A percentile compares a stretch with the other conserved stretches of the same genome.
Evolutionary conservation across 1,140 invertebrate genomes (phyloP).

Genomic region (Drosophila nannoptera): DNA sequence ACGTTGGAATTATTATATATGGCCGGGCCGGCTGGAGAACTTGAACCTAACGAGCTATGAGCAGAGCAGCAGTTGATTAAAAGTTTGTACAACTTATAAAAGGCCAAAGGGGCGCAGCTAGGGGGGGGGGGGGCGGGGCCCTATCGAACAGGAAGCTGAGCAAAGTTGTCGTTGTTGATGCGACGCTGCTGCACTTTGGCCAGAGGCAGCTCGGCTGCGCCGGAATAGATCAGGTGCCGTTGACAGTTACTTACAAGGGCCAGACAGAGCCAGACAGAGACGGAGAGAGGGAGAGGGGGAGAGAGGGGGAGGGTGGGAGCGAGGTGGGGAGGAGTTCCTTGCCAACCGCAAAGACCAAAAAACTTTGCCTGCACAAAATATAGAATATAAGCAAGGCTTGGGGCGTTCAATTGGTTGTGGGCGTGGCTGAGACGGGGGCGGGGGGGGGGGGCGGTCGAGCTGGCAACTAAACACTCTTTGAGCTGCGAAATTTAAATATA

Average conservation of each 20-base stretch:
- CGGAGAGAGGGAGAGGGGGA: background rate
- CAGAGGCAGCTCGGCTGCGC: constrained; percentile 29
- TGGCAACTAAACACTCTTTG: constrained; percentile 71
- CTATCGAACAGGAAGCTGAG: constrained; percentile 65
- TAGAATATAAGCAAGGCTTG: constrained; percentile 57
- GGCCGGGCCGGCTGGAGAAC: constrained; percentile 7
- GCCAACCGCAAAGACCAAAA: constrained; percentile 29
- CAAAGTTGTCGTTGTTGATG: constrained; percentile 35
- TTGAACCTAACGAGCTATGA: constrained; percentile 38
- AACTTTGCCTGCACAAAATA: constrained; percentile 53
- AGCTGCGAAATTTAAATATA: constrained; percentile 75
- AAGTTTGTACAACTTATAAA: constrained; percentile 61
- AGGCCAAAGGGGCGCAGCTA: constrained; percentile 6
- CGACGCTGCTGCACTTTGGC: constrained; percentile 25
- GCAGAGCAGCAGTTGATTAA: constrained; percentile 66
- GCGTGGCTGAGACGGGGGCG: background rate
- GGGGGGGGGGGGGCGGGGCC: background rate
- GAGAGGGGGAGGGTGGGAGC: background rate
- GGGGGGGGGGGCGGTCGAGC: background rate
- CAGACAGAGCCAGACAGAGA: background rate
- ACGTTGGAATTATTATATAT: constrained; percentile 55
- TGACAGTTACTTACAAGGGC: constrained; percentile 24
- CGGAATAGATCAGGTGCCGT: constrained; percentile 39
- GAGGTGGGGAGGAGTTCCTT: too few relatives aligned
- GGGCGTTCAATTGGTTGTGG: constrained; percentile 33